These are phyloP conservation scores for Leucoptera coffeella DNA, from an alignment of 2,888 invertebrate species.

Conservation along the genomic window DNA sequence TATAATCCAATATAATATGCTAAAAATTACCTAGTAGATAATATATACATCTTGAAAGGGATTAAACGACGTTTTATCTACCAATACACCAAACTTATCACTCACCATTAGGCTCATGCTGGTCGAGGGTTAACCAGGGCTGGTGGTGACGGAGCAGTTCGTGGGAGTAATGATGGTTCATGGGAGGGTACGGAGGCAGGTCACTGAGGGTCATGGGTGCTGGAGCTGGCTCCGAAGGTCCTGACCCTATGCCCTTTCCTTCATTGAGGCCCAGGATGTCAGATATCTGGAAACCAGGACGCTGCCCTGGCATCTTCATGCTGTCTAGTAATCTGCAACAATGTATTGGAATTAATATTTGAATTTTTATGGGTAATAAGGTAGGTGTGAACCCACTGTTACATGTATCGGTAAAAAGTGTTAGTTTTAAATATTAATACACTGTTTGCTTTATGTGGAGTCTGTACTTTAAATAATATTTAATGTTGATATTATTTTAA, in stretches of 20 bases:
- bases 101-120: constrained; percentile 31
- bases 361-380: neutral
- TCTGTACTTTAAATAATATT: too few species aligned
- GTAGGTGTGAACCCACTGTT: too few species aligned
- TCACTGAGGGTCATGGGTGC: constrained; percentile 20
- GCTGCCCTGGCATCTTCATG: constrained; percentile 73
- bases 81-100: constrained; percentile 78
- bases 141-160: constrained; percentile 38
- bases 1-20: too few species aligned
- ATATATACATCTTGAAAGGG: too few species aligned
- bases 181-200: constrained; percentile 44
- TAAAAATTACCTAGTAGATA: too few species aligned
- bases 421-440: too few species aligned
- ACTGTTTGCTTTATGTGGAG: too few species aligned
- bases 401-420: too few species aligned
- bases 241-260: constrained; percentile 15
- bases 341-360: constrained; percentile 7
- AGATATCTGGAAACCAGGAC: constrained; percentile 86
- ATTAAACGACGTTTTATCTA: too few species aligned
- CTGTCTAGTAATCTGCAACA: constrained; percentile 67
- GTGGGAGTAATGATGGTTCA: constrained; percentile 51
- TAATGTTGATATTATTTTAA: too few species aligned
- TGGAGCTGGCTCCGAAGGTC: constrained; percentile 10
- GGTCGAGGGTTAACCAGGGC: constrained; percentile 36
- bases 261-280: constrained; percentile 89